Percentiles rank a stretch among this genome's conserved stretches.
These are phyloP conservation scores for Drosophila kuntzei DNA, from an alignment of 2,888 invertebrate species.

Conservation along the genomic window DNA sequence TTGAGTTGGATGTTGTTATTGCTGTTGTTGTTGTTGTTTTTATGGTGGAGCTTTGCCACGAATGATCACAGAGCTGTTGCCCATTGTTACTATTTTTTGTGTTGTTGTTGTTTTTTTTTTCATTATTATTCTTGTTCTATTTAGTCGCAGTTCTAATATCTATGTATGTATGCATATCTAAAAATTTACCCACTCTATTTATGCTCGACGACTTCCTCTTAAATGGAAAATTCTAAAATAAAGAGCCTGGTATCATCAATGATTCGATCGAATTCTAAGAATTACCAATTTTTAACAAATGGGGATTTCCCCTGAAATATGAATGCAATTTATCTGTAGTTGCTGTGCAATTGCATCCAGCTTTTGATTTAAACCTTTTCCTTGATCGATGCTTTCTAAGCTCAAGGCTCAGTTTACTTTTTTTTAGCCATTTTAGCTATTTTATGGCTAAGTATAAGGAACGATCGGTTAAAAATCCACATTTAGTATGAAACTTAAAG, in stretches of 20 bases:
- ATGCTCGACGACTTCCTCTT: conserved; percentile 41
- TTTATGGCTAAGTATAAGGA: too few relatives aligned
- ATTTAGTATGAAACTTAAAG: too few relatives aligned
- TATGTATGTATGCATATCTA: conserved; percentile 24
- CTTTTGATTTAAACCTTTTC: too few relatives aligned
- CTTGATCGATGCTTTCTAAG: too few relatives aligned
- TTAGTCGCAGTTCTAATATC: conserved; percentile 69
- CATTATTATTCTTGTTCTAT: conserved; percentile 63
- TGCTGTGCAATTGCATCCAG: too few relatives aligned
- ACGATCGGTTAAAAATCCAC: too few relatives aligned
- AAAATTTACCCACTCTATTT: conserved; percentile 45
- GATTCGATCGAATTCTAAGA: background rate
- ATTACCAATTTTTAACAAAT: background rate
- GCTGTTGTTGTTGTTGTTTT: conserved; percentile 52
- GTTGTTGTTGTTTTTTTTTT: conserved; percentile 51
- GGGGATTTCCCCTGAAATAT: too few relatives aligned
- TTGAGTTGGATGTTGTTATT: conserved; percentile 67
- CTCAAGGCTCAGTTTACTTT: too few relatives aligned
- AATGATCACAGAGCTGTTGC: conserved; percentile 56
- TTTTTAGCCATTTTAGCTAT: too few relatives aligned
- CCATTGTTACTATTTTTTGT: conserved; percentile 66
- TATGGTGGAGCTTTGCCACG: conserved; percentile 72
- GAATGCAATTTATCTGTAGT: too few relatives aligned
- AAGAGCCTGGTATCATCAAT: background rate
- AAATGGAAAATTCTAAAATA: background rate